phyloP scores from a whole-genome alignment of 2,113 vertebrate genomes.

The Ariopsis seemanni region DNA sequence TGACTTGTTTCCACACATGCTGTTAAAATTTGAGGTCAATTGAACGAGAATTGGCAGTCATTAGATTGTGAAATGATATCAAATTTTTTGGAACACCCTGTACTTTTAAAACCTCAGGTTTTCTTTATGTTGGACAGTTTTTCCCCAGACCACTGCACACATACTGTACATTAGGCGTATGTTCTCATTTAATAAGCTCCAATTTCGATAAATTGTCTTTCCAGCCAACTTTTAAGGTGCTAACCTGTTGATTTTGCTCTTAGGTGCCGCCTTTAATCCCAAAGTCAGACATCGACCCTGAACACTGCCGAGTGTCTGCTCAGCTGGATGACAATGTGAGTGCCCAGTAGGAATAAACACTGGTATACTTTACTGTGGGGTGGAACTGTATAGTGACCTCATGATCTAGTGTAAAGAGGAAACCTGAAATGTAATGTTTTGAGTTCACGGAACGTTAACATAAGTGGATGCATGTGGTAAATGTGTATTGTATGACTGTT shows the following conservation, averaged over 20 bases:
- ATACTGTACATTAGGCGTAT: not conserved
- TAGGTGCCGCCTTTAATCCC: constrained; percentile 92
- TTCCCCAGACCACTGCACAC: too few relatives aligned
- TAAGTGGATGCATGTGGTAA: not conserved
- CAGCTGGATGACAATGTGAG: constrained; percentile 97
- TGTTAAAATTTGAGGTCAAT: too few relatives aligned
- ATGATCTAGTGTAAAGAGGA: not conserved
- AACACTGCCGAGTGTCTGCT: constrained; percentile 93
- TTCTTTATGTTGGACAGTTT: too few relatives aligned
- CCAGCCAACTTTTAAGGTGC: not conserved
- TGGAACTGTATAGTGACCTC: not conserved
- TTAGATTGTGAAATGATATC: too few relatives aligned
- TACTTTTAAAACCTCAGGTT: too few relatives aligned
- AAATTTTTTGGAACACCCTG: too few relatives aligned
- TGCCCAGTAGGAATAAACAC: constrained; percentile 42
- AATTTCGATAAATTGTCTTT: too few relatives aligned
- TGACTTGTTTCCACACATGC: too few relatives aligned
- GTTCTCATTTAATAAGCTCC: not conserved
- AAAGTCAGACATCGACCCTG: constrained; percentile 90
- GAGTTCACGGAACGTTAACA: not conserved
- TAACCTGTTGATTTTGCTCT: not conserved
- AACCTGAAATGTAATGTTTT: not conserved
- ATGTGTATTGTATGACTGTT: not conserved
- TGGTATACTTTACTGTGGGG: not conserved
- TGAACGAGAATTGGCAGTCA: too few relatives aligned